Conservation (phyloP, 2,797 vertebrate species). For the Girardinus metallicus region DNA sequence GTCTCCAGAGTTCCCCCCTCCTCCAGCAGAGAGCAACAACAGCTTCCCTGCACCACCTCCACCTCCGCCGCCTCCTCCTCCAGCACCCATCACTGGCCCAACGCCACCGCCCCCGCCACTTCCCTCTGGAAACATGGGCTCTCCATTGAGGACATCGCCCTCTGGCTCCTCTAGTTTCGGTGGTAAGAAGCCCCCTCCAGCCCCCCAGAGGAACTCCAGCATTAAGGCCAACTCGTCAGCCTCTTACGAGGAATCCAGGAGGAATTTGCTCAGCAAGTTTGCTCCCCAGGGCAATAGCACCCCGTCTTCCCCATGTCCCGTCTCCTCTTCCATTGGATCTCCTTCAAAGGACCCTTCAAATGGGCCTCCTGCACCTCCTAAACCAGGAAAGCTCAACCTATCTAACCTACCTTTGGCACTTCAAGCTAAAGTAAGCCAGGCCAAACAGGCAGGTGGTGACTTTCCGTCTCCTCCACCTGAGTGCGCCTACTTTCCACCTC, state of each 20-base stretch:
- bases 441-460: slow-evolving; percentile 79
- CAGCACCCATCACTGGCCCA: slow-evolving; percentile 70
- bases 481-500: slow-evolving; percentile 87
- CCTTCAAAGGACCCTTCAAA: slow-evolving; percentile 82
- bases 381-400: slow-evolving; percentile 94
- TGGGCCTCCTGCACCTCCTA: slow-evolving; percentile 87
- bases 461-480: slow-evolving; percentile 89
- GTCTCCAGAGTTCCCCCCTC: slow-evolving; percentile 91
- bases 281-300: slow-evolving; percentile 67
- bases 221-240: slow-evolving; percentile 82
- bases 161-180: slow-evolving; percentile 81
- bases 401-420: slow-evolving; percentile 85
- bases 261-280: slow-evolving; percentile 91
- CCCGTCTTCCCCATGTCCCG: slow-evolving; percentile 45
- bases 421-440: slow-evolving; percentile 83
- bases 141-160: slow-evolving; percentile 81
- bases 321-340: slow-evolving; percentile 78
- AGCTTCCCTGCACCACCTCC: slow-evolving; percentile 83
- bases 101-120: slow-evolving; percentile 80
- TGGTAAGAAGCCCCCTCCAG: slow-evolving; percentile 89
- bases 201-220: slow-evolving; percentile 93
- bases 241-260: slow-evolving; percentile 88
- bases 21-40: slow-evolving; percentile 86
- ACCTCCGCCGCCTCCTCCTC: slow-evolving; percentile 78
- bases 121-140: slow-evolving; percentile 74